phyloP scores from a whole-genome alignment of 2,113 vertebrate species.

The Haemorhous mexicanus region DNA sequence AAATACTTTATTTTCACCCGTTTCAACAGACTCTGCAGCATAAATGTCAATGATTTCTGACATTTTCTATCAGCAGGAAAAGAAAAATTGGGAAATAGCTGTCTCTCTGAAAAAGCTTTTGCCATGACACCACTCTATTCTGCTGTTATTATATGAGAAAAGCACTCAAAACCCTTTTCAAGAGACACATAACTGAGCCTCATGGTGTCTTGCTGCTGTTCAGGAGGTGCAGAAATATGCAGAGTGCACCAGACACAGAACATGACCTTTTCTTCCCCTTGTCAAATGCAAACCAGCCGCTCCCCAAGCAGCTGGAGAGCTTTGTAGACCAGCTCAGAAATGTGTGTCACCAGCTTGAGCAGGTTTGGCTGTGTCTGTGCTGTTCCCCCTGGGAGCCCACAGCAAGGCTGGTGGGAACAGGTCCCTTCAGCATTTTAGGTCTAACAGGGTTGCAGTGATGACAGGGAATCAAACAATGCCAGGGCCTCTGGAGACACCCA shows the following conservation, averaged over 20 bases:
- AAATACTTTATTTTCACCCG: neutral
- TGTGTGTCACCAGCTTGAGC: neutral
- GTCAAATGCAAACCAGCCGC: neutral
- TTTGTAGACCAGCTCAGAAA: neutral
- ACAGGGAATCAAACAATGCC: neutral
- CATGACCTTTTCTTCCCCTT: neutral
- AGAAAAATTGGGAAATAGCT: neutral
- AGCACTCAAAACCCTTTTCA: neutral
- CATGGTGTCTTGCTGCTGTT: neutral
- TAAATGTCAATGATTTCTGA: neutral
- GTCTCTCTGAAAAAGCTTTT: neutral
- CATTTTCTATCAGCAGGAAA: neutral
- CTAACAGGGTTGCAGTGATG: neutral
- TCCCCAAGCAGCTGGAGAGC: neutral
- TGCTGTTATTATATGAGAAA: neutral
- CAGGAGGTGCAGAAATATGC: neutral
- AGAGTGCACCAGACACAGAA: neutral
- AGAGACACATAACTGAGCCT: neutral
- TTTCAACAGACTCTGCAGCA: neutral
- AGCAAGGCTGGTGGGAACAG: accelerated
- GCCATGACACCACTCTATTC: neutral
- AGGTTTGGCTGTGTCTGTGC: neutral
- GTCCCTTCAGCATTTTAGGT: neutral
- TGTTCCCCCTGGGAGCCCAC: neutral
- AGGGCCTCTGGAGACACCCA: neutral